Evolutionary conservation across 2,888 invertebrate genomes (phyloP).

Genomic region (Tachina fera): DNA sequence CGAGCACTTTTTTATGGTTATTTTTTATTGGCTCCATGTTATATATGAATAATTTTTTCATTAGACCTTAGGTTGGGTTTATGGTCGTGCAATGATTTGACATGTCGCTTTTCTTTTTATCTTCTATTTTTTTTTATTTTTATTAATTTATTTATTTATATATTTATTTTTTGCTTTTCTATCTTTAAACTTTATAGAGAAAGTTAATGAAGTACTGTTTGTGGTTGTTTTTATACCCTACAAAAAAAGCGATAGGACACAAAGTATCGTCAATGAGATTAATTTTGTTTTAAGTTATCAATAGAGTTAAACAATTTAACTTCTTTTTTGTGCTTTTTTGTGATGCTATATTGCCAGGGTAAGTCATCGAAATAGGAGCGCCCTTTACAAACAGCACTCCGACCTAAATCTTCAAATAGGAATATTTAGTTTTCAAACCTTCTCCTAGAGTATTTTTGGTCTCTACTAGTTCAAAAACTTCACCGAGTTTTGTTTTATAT

Average conservation of each 20-base stretch:
- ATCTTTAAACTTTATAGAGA: constrained; percentile 42
- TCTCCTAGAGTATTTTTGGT: too few relatives aligned
- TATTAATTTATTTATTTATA: background rate
- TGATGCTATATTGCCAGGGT: too few relatives aligned
- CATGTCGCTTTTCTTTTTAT: constrained; percentile 40
- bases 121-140: constrained; percentile 38
- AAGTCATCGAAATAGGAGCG: too few relatives aligned
- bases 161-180: constrained; percentile 33
- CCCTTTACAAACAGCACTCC: too few relatives aligned
- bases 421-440: too few relatives aligned
- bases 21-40: constrained; percentile 47
- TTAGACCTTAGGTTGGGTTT: constrained; percentile 5
- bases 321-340: background rate
- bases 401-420: too few relatives aligned
- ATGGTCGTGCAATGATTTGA: constrained; percentile 39
- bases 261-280: background rate
- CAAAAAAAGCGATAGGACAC: background rate
- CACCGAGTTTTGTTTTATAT: too few relatives aligned
- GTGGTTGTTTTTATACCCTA: constrained; percentile 10
- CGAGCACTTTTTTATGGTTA: constrained; percentile 13
- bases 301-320: too few relatives aligned
- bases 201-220: constrained; percentile 36
- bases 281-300: too few relatives aligned
- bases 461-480: too few relatives aligned
- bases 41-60: constrained; percentile 19